These are phyloP conservation scores for Rana temporaria DNA, from an alignment of 2,113 vertebrate genomes.

Conservation along the genomic window DNA sequence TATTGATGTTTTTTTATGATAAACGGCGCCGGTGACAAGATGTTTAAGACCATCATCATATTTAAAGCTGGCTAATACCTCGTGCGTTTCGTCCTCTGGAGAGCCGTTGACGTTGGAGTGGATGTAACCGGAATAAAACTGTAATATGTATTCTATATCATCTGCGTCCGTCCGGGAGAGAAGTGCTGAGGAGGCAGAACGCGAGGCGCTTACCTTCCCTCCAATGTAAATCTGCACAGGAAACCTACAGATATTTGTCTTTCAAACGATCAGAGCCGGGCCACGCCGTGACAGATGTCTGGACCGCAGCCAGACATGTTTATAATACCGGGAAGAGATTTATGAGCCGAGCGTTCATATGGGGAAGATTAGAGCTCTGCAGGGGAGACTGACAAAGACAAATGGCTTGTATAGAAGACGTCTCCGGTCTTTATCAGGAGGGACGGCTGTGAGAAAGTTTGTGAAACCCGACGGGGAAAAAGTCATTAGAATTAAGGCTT, in stretches of 20 bases:
- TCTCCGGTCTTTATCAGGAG: no score
- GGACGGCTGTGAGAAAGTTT: no score
- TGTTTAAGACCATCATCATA: slow-evolving; percentile 66
- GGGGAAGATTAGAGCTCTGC: no score
- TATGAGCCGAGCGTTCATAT: not conserved
- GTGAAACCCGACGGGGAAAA: no score
- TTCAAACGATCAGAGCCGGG: not conserved
- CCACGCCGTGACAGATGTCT: not conserved
- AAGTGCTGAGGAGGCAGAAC: slow-evolving; percentile 12
- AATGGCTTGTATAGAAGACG: no score
- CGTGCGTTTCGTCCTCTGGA: slow-evolving; percentile 67
- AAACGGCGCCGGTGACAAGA: slow-evolving; percentile 65
- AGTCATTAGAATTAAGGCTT: no score
- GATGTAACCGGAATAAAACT: slow-evolving; percentile 38
- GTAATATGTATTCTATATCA: slow-evolving; percentile 16
- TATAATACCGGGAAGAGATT: not conserved
- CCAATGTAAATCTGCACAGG: not conserved
- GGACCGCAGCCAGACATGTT: not conserved
- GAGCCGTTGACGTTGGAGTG: slow-evolving; percentile 69
- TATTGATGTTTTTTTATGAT: slow-evolving; percentile 66
- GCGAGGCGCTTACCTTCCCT: not conserved
- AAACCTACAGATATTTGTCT: slow-evolving; percentile 11
- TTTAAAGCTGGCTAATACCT: slow-evolving; percentile 70
- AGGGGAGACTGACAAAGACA: no score
- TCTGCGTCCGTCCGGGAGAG: not conserved